Evolutionary conservation across 2,888 invertebrate genomes (phyloP).

Genomic region (Nemotelus pantherinus): DNA sequence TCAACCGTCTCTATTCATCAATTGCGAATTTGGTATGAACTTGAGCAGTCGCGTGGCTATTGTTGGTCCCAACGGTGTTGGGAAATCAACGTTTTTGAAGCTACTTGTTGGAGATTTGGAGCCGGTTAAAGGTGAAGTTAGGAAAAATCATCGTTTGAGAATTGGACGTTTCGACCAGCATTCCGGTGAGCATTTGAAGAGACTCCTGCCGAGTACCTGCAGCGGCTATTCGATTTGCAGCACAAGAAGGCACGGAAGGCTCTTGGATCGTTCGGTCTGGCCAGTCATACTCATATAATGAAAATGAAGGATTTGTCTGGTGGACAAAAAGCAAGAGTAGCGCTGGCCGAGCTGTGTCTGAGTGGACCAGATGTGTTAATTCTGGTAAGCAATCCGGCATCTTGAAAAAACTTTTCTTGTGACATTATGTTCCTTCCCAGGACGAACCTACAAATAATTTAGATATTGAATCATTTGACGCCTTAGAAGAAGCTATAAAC

Average conservation of each 20-base stretch:
- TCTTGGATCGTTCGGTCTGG: constrained; percentile 94
- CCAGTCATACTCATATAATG: constrained; percentile 97
- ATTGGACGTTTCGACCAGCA: constrained; percentile 99
- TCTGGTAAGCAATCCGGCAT: constrained; percentile 74
- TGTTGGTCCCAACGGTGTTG: constrained; percentile 93
- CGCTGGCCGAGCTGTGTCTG: constrained; percentile 93
- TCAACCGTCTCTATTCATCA: constrained; percentile 83
- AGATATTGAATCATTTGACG: no score
- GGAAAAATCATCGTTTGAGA: constrained; percentile 92
- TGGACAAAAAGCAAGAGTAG: constrained; percentile 91
- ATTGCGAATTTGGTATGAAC: constrained; percentile 96
- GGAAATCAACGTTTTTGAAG: constrained; percentile 98
- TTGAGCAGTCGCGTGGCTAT: constrained; percentile 88
- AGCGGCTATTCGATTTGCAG: constrained; percentile 80
- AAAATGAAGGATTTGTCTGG: constrained; percentile 93
- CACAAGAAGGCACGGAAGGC: constrained; percentile 91
- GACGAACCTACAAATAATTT: no score
- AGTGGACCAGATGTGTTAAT: constrained; percentile 97
- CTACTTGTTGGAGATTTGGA: constrained; percentile 85
- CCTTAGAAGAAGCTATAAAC: no score
- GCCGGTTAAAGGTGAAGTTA: constrained; percentile 84
- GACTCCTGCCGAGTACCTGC: constrained; percentile 94
- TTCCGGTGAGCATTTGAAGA: constrained; percentile 98
- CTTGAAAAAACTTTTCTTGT: no score
- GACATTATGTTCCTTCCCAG: no score